Evolutionary conservation across 2,888 invertebrate species (phyloP), one percentile per base, ranked within the genome.

Genomic region (Drosophila parthenogenetica): DNA sequence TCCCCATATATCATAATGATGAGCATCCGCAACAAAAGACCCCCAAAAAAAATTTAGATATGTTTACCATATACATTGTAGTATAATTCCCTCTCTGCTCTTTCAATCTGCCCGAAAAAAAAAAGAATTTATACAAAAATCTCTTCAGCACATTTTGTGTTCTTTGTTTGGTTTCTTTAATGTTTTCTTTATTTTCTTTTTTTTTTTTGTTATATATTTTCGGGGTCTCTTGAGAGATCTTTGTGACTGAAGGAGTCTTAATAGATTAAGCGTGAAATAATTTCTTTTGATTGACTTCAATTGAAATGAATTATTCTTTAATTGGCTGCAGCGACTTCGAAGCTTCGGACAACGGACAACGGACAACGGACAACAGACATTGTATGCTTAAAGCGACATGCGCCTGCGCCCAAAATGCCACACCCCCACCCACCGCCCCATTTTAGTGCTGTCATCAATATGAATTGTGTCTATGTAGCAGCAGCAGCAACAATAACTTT

Each of bases 201-300:
- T 17, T 46, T 14, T 25, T 29, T 22, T 10, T 25, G 7, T 25
- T 25, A 19, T 19, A 19, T 19, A 19, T 68, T n/a, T 17, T 53
- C 1, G 43, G 54, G 16, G 16, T 37, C 50, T 51, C 45, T 64
- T 39, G 13, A 29, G 32, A 54, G 57, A 50, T 46, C 39, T 55
- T 42, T 58, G 53, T 66, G 70, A 29, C 45, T 39, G 45, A 35
- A 22, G 55, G 35, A 14, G 51, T 70, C 83, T 74, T 80, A 80
- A 87, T 85, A 89, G 89, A 89, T 89, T 89, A 84, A 89, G 87
- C 89, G 87, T 89, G 86, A 87, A 88, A 88, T 89, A 83, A 89
- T 87, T 88, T 78, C 80, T 89, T 82, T 89, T 88, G 87, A 87
- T 87, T 87, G 89, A 80, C 77, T 84, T 89, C 90, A 88, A 88